Evolutionary conservation across 2,888 invertebrate species (phyloP).

Genomic region (Macaria notata): DNA sequence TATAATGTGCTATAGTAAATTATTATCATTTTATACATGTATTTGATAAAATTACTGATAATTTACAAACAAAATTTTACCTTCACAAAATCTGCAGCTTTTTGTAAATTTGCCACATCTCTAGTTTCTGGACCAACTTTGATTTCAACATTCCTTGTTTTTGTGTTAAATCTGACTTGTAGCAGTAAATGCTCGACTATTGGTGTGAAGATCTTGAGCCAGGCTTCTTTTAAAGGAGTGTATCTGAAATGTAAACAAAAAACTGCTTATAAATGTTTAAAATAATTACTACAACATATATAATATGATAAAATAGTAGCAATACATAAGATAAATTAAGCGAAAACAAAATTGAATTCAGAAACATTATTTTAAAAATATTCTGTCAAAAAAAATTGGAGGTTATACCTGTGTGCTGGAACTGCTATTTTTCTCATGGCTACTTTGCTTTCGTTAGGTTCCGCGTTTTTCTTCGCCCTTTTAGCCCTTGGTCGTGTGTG

Average conservation of each 20-base stretch:
- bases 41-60: too few relatives aligned
- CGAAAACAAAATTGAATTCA: too few relatives aligned
- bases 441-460: slow-evolving; percentile 80
- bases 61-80: slow-evolving; percentile 39
- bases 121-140: slow-evolving; percentile 87
- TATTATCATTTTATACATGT: too few relatives aligned
- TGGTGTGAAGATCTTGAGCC: slow-evolving; percentile 98
- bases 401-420: slow-evolving; percentile 90
- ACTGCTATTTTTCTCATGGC: slow-evolving; percentile 90
- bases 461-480: slow-evolving; percentile 61
- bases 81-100: slow-evolving; percentile 98
- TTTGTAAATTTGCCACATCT: slow-evolving; percentile 96
- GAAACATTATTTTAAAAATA: too few relatives aligned
- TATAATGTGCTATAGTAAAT: too few relatives aligned
- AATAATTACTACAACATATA: too few relatives aligned
- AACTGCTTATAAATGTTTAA: neutral
- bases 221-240: slow-evolving; percentile 96
- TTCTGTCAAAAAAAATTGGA: slow-evolving; percentile 25
- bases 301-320: too few relatives aligned
- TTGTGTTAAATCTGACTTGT: slow-evolving; percentile 96
- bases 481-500: slow-evolving; percentile 66
- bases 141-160: slow-evolving; percentile 94
- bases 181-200: slow-evolving; percentile 97
- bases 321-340: too few relatives aligned
- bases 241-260: slow-evolving; percentile 80